These are phyloP conservation scores for Anagyrus pseudococci DNA, from an alignment of 2,888 invertebrate genomes.

Conservation along the genomic window DNA sequence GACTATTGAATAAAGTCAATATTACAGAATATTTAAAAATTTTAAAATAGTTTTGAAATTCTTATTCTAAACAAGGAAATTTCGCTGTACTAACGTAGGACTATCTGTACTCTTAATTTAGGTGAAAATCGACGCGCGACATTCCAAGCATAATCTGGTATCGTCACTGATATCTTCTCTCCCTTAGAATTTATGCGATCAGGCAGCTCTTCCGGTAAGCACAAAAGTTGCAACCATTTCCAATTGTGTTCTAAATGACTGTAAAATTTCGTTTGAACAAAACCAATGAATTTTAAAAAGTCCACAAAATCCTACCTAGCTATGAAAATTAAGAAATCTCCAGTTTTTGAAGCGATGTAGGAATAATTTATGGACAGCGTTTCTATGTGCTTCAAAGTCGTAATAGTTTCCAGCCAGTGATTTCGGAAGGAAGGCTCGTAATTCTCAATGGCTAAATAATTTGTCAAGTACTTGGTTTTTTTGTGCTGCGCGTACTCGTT, in stretches of 20 bases:
- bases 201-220: slow-evolving; percentile 17
- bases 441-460: not conserved
- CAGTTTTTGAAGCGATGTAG: slow-evolving; percentile 22
- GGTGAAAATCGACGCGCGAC: slow-evolving; percentile 12
- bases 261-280: not conserved
- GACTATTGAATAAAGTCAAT: slow-evolving; percentile 8
- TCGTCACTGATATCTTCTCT: slow-evolving; percentile 10
- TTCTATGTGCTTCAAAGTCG: not conserved
- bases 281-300: not conserved
- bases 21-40: too few species aligned
- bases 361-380: slow-evolving; percentile 18
- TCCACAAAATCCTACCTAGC: slow-evolving; percentile 7
- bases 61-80: not conserved
- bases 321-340: slow-evolving; percentile 6
- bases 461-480: not conserved
- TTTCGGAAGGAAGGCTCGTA: not conserved
- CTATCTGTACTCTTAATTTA: slow-evolving; percentile 22
- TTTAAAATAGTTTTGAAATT: slow-evolving; percentile 6
- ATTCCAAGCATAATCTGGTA: slow-evolving; percentile 20
- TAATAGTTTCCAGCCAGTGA: slow-evolving; percentile 10
- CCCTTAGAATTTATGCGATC: slow-evolving; percentile 5
- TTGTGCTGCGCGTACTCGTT: not conserved
- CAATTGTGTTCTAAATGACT: slow-evolving; percentile 12
- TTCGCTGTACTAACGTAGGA: slow-evolving; percentile 11
- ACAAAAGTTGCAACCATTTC: slow-evolving; percentile 21